Base-by-base conservation (phyloP, 2,113 vertebrate species). In the Dipodomys merriami region DNA sequence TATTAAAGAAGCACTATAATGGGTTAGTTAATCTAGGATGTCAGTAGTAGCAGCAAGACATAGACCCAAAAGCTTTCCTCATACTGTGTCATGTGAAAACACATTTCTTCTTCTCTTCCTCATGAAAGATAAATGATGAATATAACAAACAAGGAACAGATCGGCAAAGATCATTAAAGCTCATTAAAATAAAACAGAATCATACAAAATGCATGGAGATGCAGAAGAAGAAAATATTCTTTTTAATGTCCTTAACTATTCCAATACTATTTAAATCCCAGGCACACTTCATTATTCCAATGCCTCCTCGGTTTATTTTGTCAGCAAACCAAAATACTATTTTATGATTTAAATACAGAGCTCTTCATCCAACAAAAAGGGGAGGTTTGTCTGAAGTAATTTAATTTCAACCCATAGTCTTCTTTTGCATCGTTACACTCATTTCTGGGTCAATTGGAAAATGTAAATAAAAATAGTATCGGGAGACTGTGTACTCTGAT, bases 151-250 rank as follows among this genome's bases (percentile, higher is more conserved):
- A 90, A 49, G 27, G 23, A 53, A 83, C 23, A 77, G 27, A 90
- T 25, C 39, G 92, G 25, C 46, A 30, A 80, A 88, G 6, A 86
- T 77, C 67, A 77, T 20, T 88, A 95, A 92, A 91, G 10, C 57
- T 62, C 39, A 33, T 8, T 44, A 35, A 29, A 23, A 29, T 5
- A 79, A 83, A 20, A 4, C 7, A 44, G 27, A 92, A 18, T 84
- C 69, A 88, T 83, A 11, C 5, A 76, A 86, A 93, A 88, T n/a
- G 15, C 18, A 82, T 27, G 8, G 18, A 15, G 22, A 30, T 15
- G 4, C 27, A 90, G 6, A 79, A 64, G n/a, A 73, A 13, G 49
- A 13, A 57, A 57, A 57, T 16, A 86, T 69, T 27, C 35, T 11
- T 5, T 39, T 65, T 68, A 88, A 83, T 46, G 57, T n/a, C 25